Evolutionary conservation across 2,797 vertebrate species (phyloP), one percentile per base, ranked within the genome.

Genomic region (Molossus molossus): DNA sequence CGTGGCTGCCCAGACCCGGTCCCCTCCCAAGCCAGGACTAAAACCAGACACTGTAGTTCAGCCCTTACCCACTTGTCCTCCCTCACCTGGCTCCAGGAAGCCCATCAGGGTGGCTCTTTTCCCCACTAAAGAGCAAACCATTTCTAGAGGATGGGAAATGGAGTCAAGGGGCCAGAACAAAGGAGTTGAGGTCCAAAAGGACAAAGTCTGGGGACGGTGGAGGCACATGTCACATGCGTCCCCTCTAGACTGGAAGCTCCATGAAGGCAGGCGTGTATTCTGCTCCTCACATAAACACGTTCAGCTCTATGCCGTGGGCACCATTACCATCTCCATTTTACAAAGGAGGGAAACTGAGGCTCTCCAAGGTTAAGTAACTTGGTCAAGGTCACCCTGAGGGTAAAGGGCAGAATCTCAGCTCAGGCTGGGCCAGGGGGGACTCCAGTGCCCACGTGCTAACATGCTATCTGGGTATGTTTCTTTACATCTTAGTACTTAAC

Each of bases 241-340:
- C 53, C 33, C 45, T 11, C 57, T 11, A 21, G 79, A 62, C 7
- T 1, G 1, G 53, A 45, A 11, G 15, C 70, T 6, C 64, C 57
- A 0, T 2, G 6, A 33, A 13, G 65, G 25, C 20, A n/a, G 70
- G n/a, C 15, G 1, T 0, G 0, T n/a, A 18, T 8, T 9, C 60
- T 20, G 1, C 14, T 25, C 82, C 1, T 1, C 81, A 77, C 67
- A 33, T 0, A 20, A 27, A 60, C 40, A 50, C 21, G 0, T 50
- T 14, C 40, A 73, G n/a, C 48, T 8, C 50, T 15, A 12, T 2
- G 50, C 69, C 3, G 0, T 0, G 17, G 87, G 53, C 20, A 29
- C 73, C 27, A 3, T 21, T 1, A 2, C 50, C 40, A 10, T 25
- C 83, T 82, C 76, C 50, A 1, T 67, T 65, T 45, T 50, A 79